Evolutionary conservation across 2,888 invertebrate species (phyloP).

Genomic region (Helicoverpa assulta): DNA sequence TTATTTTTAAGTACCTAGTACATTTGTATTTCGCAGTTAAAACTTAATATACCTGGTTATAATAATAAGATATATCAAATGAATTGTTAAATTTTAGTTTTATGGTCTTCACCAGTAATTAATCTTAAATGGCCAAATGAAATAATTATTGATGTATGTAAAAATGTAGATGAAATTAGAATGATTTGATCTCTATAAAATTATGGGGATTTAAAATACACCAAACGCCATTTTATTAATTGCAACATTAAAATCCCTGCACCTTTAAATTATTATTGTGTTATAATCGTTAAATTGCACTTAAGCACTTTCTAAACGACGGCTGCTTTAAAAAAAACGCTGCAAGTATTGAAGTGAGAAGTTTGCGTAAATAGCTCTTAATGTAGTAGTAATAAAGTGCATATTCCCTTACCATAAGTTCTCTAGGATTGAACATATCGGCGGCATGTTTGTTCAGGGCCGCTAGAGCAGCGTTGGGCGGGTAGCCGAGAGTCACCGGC

Average conservation of each 20-base stretch:
- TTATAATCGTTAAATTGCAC: too few species aligned
- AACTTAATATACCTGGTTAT: too few species aligned
- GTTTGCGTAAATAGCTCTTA: not conserved
- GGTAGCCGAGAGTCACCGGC: slow-evolving; percentile 93
- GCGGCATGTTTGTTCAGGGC: slow-evolving; percentile 98
- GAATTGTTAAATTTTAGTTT: too few species aligned
- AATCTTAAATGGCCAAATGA: not conserved
- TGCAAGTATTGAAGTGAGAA: too few species aligned
- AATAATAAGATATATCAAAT: too few species aligned
- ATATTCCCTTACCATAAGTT: slow-evolving; percentile 92
- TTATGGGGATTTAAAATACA: too few species aligned
- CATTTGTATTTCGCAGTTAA: too few species aligned
- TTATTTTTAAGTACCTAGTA: slow-evolving; percentile 3
- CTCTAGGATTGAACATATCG: slow-evolving; percentile 96
- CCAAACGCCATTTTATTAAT: too few species aligned
- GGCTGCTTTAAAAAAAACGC: too few species aligned
- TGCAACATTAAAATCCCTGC: too few species aligned
- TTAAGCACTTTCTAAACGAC: too few species aligned
- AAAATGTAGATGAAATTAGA: not conserved
- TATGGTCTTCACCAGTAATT: not conserved
- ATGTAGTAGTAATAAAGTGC: not conserved
- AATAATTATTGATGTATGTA: not conserved
- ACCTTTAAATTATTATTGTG: too few species aligned
- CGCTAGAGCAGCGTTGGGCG: slow-evolving; percentile 98
- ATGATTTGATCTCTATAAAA: not conserved